Evolutionary conservation across 2,888 invertebrate species (phyloP), one percentile per base, ranked within the genome.

Genomic region (Priocnemis perturbator): DNA sequence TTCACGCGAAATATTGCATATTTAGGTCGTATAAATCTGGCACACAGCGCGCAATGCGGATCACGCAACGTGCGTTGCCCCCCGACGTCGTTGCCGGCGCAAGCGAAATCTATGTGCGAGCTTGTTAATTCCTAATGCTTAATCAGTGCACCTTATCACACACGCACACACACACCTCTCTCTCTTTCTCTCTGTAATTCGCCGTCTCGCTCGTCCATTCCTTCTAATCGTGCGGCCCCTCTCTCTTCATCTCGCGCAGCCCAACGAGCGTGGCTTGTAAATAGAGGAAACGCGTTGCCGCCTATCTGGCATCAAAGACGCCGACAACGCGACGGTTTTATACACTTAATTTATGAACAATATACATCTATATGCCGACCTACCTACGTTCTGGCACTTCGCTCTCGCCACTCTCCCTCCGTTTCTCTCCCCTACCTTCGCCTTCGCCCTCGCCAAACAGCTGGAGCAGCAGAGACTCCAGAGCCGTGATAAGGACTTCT

Each of bases 321-420:
- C 87, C 87, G 87, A 78, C 83, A 50, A 67, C 71, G 70, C 78
- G 83, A 85, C 84, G 81, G 82, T 85, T 86, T 87, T 86, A 87
- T 85, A 79, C 75, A 81, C 81, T 85, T 85, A 85, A 87, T 87
- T 87, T 87, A 87, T 84, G 85, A 85, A 86, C 85, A 83, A 85
- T 85, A 83, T 81, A 84, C 77, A 73, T 67, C 73, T 71, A 76
- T 66, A 74, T n/a, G n/a, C 76, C 75, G 71, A 74, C 77, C 78
- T 77, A 79, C 81, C 81, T 82, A 74, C 76, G 79, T 83, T 83
- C 82, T 79, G 78, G 71, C 85, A 84, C 85, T 81, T 84, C 73
- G 76, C 73, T 74, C 71, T 50, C 50, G 76, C 77, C 77, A 3
- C 17, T 47, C 23, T 52, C 56, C 37, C 47, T 17, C 17, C 26